These are phyloP conservation scores for Tortrix viridana DNA, from an alignment of 2,888 invertebrate species.

Conservation along the genomic window DNA sequence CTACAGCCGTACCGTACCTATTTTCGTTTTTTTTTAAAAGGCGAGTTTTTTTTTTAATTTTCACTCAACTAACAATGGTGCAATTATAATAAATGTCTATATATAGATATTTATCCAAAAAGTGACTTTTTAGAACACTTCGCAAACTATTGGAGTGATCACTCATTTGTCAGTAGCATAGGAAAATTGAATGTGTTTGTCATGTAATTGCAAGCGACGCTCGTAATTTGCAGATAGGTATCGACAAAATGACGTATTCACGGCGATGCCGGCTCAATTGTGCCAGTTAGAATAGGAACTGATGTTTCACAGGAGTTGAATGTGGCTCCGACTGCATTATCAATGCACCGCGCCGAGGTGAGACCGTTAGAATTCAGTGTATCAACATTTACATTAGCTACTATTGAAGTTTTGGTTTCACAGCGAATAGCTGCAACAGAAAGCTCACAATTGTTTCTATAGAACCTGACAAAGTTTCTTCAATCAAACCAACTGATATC, in stretches of 20 bases:
- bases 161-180: background rate
- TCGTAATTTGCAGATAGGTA: background rate
- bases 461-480: background rate
- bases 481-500: no score
- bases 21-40: no score
- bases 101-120: no score
- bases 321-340: constrained; percentile 52
- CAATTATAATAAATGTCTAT: no score
- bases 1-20: no score
- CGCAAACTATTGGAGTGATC: no score
- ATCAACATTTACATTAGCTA: constrained; percentile 62
- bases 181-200: background rate
- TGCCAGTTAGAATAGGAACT: constrained; percentile 15
- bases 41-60: no score
- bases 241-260: constrained; percentile 20
- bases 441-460: constrained; percentile 4
- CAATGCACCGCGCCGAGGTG: constrained; percentile 58
- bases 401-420: constrained; percentile 59
- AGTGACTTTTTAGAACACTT: no score
- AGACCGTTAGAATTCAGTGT: constrained; percentile 51
- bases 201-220: background rate
- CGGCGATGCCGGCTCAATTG: constrained; percentile 3
- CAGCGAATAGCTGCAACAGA: constrained; percentile 23
- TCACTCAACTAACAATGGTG: no score
- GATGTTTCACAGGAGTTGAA: constrained; percentile 43